These are phyloP conservation scores for Oenanthe melanoleuca DNA, from an alignment of 2,113 vertebrate genomes.

Conservation along the genomic window DNA sequence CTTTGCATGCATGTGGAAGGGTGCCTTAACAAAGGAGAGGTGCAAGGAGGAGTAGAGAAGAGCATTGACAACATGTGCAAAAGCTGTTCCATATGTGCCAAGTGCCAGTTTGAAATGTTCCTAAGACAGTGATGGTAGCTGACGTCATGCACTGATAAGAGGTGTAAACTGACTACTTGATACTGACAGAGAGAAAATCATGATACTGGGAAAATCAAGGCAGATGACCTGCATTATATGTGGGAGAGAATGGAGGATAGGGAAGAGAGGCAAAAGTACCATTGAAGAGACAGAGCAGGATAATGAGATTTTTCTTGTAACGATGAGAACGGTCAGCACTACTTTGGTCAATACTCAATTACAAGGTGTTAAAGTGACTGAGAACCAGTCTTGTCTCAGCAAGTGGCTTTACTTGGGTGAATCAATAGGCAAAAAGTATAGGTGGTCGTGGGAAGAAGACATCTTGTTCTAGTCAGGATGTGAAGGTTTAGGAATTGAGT, in stretches of 20 bases:
- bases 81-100: background rate
- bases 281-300: background rate
- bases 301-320: background rate
- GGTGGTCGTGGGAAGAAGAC: background rate
- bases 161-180: background rate
- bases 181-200: background rate
- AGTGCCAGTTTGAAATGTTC: background rate
- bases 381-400: background rate
- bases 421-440: background rate
- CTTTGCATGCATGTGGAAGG: background rate
- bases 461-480: background rate
- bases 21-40: background rate
- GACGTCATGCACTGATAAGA: background rate
- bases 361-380: background rate
- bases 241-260: background rate
- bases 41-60: background rate
- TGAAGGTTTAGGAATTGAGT: background rate
- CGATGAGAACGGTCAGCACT: rapidly evolving
- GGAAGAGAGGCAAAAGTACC: background rate
- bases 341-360: background rate
- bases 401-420: background rate
- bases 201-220: background rate
- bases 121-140: background rate
- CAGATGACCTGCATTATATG: background rate
- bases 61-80: background rate